Evolutionary conservation across 2,888 invertebrate species (phyloP), one percentile per base, ranked within the genome.

Genomic region (Sepioteuthis lessoniana): DNA sequence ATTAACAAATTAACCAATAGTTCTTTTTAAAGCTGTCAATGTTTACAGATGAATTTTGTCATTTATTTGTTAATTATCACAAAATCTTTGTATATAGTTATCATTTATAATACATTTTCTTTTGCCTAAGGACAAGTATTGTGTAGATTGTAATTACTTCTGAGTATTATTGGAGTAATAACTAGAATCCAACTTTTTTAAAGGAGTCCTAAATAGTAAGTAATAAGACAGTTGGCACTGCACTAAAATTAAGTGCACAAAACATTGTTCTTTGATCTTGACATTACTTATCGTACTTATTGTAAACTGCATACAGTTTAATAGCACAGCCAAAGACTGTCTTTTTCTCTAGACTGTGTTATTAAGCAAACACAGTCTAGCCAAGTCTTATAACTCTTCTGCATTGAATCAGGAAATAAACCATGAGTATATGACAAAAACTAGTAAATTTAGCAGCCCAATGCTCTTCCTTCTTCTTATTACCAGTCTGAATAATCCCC

Each of bases 361-460:
- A n/a, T 76, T n/a, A 76, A 76, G 76, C 13, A 76, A 13, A 19
- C 2, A 0, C n/a, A n/a, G 76, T n/a, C 76, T n/a, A 13, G n/a
- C 3, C 76, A n/a, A 76, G n/a, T 76, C 31, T 76, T 8, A 76
- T n/a, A 76, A n/a, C 76, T 31, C 76, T n/a, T 60, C 60, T 60
- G 8, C 5, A 60, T 31, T 76, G 76, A n/a, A n/a, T 76, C n/a
- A 10, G 76, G n/a, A 76, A n/a, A n/a, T n/a, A 76, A 76, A 76
- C 76, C 10, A 13, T 76, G n/a, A 76, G 76, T 76, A 76, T n/a
- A n/a, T 13, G 4, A 76, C 3, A 19, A 76, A n/a, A 76, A 76
- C 76, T 76, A n/a, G 16, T 76, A 76, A 76, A 76, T 76, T 76
- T n/a, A 76, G 76, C n/a, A 76, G 76, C 76, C n/a, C n/a, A 76